Evolutionary conservation across 2,888 invertebrate genomes (phyloP).

Genomic region (Orchesellides sinensis): DNA sequence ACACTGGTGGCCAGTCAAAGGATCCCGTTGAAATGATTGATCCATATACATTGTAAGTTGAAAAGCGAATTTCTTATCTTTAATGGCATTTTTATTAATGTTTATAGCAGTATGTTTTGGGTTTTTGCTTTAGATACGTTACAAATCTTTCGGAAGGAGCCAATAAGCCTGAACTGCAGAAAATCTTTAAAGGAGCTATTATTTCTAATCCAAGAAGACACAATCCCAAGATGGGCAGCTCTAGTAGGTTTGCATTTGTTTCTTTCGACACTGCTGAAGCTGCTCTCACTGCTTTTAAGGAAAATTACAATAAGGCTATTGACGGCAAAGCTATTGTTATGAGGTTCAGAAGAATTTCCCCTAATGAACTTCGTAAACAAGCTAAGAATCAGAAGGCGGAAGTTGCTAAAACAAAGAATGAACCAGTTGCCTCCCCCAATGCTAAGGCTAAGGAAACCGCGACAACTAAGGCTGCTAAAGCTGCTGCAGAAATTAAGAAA

Average conservation of each 20-base stretch:
- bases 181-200: slow-evolving; percentile 60
- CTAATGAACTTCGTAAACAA: slow-evolving; percentile 41
- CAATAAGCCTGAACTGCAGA: slow-evolving; percentile 47
- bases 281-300: slow-evolving; percentile 70
- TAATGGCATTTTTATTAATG: too few relatives aligned
- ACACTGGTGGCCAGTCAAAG: not conserved
- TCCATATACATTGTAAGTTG: slow-evolving; percentile 68
- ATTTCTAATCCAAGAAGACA: slow-evolving; percentile 68
- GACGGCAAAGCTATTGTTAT: slow-evolving; percentile 69
- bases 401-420: not conserved
- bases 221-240: slow-evolving; percentile 68
- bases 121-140: slow-evolving; percentile 54
- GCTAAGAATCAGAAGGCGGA: slow-evolving; percentile 7
- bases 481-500: slow-evolving; percentile 31
- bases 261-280: slow-evolving; percentile 66
- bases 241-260: slow-evolving; percentile 70
- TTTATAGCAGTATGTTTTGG: not conserved
- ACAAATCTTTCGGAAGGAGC: slow-evolving; percentile 69
- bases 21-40: slow-evolving; percentile 66
- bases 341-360: slow-evolving; percentile 66
- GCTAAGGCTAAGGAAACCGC: not conserved
- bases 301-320: slow-evolving; percentile 57
- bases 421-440: not conserved
- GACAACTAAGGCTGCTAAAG: slow-evolving; percentile 34
- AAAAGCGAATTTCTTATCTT: too few relatives aligned